Conservation (phyloP, 2,888 invertebrate genomes). For the Andrena minutula region DNA sequence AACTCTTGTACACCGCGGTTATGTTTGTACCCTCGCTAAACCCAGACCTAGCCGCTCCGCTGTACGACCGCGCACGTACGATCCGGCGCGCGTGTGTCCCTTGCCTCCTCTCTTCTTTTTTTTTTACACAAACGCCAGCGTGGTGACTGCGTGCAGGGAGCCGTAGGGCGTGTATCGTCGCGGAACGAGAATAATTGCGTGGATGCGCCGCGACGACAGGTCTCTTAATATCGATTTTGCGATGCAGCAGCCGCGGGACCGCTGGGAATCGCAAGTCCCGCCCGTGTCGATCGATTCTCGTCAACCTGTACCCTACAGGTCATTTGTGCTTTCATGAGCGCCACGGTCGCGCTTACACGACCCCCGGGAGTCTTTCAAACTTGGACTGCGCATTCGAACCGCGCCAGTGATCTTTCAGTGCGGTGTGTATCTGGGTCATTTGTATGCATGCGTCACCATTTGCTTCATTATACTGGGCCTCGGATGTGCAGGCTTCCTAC, state of each 20-base stretch:
- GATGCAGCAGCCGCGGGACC: conserved; percentile 12
- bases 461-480: conserved; percentile 56
- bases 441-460: conserved; percentile 66
- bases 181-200: conserved; percentile 53
- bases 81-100: not conserved
- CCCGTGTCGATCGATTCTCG: conserved; percentile 70
- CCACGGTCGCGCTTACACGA: conserved; percentile 68
- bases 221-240: conserved; percentile 65
- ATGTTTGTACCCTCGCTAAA: conserved; percentile 44
- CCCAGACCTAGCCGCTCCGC: not conserved
- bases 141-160: not conserved
- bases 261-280: conserved; percentile 54
- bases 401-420: conserved; percentile 50
- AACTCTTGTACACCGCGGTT: conserved; percentile 64
- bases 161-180: not conserved
- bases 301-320: conserved; percentile 61
- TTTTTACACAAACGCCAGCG: too few relatives aligned
- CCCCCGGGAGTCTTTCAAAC: conserved; percentile 69
- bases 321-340: conserved; percentile 68
- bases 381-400: conserved; percentile 61
- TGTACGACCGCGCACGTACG: not conserved
- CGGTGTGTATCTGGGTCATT: conserved; percentile 49
- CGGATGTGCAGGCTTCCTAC: conserved; percentile 24
- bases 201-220: conserved; percentile 31
- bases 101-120: not conserved